A percentile compares a stretch with the other conserved stretches of the same genome.
These are phyloP conservation scores for Pseudotriccus pelzelni DNA, from an alignment of 2,797 vertebrate genomes.

Conservation along the genomic window DNA sequence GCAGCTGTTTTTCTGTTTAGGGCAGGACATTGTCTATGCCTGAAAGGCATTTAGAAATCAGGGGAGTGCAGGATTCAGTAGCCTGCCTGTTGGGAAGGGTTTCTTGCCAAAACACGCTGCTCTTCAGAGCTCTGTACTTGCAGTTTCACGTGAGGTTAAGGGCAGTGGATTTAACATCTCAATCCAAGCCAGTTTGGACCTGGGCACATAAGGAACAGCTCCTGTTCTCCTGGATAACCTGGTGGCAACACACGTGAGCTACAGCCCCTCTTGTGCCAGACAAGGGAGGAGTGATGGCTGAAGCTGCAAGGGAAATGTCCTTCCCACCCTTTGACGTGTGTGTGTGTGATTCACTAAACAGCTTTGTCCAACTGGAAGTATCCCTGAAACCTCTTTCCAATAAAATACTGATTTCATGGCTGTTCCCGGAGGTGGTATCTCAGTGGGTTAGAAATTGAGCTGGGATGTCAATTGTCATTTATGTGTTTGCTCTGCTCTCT, in stretches of 20 bases:
- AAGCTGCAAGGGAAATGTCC: background rate
- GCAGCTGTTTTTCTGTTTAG: background rate
- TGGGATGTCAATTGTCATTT: background rate
- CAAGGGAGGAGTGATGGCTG: background rate
- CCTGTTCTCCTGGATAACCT: rapidly evolving
- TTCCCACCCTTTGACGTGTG: rapidly evolving
- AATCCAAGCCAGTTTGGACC: background rate
- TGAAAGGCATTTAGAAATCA: background rate
- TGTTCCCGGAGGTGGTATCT: background rate
- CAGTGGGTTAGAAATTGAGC: background rate
- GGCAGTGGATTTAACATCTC: background rate
- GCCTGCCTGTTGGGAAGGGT: background rate
- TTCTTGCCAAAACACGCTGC: background rate
- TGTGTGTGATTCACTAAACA: background rate
- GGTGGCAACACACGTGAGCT: rapidly evolving
- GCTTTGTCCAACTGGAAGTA: background rate
- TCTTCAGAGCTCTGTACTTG: background rate
- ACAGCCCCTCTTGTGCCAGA: background rate
- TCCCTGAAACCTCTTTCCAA: background rate
- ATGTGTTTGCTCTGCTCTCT: background rate
- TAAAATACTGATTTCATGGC: background rate
- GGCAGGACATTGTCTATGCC: background rate
- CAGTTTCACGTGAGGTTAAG: rapidly evolving
- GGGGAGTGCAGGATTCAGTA: background rate
- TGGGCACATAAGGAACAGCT: rapidly evolving